Base-by-base conservation (phyloP, 2,888 invertebrate species). In the Tenthredo distinguenda region DNA sequence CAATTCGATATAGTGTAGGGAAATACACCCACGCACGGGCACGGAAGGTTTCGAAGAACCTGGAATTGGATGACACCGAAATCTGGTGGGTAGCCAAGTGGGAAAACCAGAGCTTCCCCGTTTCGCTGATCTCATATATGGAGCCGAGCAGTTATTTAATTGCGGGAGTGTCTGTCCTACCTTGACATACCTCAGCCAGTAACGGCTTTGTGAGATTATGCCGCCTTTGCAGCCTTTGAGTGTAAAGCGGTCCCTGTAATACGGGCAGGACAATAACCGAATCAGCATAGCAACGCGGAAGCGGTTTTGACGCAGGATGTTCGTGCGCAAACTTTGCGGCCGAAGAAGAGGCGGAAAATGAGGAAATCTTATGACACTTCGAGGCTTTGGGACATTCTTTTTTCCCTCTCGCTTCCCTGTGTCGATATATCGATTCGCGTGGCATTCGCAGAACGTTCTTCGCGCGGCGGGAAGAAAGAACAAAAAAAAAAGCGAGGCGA, bases 201-300 rank as follows among this genome's bases (percentile, higher is more conserved):
- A 77, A 55, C 77, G 55, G 34, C 50, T 77, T 50, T 77, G 77
- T 77, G 31, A 77, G 31, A 77, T 77, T 50, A 34, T 77, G 31
- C 77, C 77, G 77, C 50, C 77, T 77, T 72, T 47, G 37, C 37
- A 37, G 37, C 50, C 76, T 76, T 77, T 55, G 50, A 77, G 55
- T 74, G 72, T 43, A 68, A 68, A 34, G 34, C 68, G 68, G 34
- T 2, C n/a, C 43, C n/a, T 37, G 72, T 74, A 74, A 74, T 43
- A 74, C 72, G 81, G 77, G 34, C 77, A 77, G 81, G 81, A 81
- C 81, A 81, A 81, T 81, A 81, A 40, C 74, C 79, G 43, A 89
- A 90, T 90, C 90, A 90, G 89, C 90, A 90, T 90, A 90, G 87
- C 90, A 90, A 90, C 90, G 90, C 90, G 90, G 90, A 90, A 90